Evolutionary conservation across 2,797 vertebrate genomes (phyloP), one percentile per base, ranked within the genome.

Genomic region (Myripristis jacobus): DNA sequence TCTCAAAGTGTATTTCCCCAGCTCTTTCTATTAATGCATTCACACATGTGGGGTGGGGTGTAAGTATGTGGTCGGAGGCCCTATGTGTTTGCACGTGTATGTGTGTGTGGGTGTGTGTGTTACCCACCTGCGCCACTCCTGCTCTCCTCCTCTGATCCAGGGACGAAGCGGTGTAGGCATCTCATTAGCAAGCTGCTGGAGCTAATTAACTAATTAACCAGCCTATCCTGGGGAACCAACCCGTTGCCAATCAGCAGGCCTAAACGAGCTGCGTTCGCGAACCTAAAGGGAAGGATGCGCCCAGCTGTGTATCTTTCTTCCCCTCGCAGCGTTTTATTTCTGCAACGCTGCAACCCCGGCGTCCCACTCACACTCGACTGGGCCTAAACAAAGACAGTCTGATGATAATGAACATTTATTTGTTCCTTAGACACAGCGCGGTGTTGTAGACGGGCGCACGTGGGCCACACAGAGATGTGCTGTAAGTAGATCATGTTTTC

Each of bases 161-260:
- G 70, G 66, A 74, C 58, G 69, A 78, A 66, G 67, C 38, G 2
- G 79, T 64, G 60, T 63, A 46, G 73, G 75, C 69, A 59, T 82
- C 79, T 84, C 70, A 77, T 87, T 84, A 86, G 66, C 73, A 80
- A 80, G 77, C 77, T 79, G 79, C 75, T 75, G 44, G 44, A 79
- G 79, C 75, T 87, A 89, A 91, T 91, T 84, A 90, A 81, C 79
- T 72, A 82, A 90, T 90, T 85, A 84, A 80, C 56, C 84, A 73
- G 71, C 78, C 57, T n/a, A 73, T 79, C 79, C 79, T 13, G 7
- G 69, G 70, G 67, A 78, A 66, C 46, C 75, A 36, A 55, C 67
- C 70, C 59, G 63, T 71, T 62, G 79, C 82, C 76, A 88, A 75
- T 87, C 86, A 85, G 68, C 44, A n/a, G 24, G 51, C 43, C 69